phyloP scores from a whole-genome alignment of 2,797 vertebrate species.

The Rachycentron canadum region DNA sequence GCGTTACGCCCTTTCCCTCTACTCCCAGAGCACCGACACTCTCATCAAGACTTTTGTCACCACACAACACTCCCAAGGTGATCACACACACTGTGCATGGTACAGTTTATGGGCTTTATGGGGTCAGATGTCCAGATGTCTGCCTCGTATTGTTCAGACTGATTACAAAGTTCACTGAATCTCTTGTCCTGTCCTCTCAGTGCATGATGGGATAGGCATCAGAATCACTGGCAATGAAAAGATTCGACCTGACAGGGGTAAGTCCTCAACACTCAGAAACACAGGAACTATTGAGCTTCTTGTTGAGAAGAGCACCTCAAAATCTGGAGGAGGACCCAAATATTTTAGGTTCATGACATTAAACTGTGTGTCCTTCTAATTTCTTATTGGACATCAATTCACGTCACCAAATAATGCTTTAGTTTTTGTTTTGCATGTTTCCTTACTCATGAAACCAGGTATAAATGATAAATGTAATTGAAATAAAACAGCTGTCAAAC shows the following conservation, averaged over 20 bases:
- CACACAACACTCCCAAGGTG: slow-evolving; percentile 94
- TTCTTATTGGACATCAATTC: background rate
- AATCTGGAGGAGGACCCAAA: background rate
- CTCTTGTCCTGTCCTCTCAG: slow-evolving; percentile 75
- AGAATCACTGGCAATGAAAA: slow-evolving; percentile 95
- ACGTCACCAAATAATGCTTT: background rate
- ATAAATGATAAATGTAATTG: too few relatives aligned
- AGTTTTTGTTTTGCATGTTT: background rate
- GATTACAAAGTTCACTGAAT: background rate
- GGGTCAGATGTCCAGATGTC: background rate
- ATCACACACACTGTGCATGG: slow-evolving; percentile 16
- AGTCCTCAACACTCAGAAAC: slow-evolving; percentile 49
- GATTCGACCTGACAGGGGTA: slow-evolving; percentile 92
- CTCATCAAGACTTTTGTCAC: slow-evolving; percentile 97
- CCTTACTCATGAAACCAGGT: background rate
- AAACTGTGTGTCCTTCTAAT: background rate
- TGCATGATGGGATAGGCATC: slow-evolving; percentile 96
- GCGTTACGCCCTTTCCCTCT: slow-evolving; percentile 95
- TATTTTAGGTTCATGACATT: background rate
- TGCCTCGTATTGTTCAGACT: background rate
- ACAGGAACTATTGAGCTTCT: background rate
- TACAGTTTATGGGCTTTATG: fast-evolving
- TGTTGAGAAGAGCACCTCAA: background rate
- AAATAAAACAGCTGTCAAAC: too few relatives aligned
- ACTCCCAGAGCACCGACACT: slow-evolving; percentile 95